Base-by-base conservation (phyloP, 2,888 invertebrate genomes). In the Galerucella calmariensis region DNA sequence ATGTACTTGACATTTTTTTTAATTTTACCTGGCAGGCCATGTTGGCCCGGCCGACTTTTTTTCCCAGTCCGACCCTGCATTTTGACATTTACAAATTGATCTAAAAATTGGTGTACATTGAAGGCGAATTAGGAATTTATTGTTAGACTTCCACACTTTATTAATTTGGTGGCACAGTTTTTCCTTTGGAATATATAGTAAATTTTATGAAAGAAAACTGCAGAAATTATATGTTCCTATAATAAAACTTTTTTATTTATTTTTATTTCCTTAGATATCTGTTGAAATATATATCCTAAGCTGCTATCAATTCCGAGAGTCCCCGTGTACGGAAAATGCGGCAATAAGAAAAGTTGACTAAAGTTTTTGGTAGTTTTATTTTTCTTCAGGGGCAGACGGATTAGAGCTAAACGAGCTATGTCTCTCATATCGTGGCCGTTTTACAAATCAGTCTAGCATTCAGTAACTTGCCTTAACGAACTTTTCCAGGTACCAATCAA, bases 361-460 rank as follows among this genome's bases (percentile, higher is more conserved):
- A 82, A 80, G 74, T 81, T 83, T 81, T 61, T 16, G 35, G 81
- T 79, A 78, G 78, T 80, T 83, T 82, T 81, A 80, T 82, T 82
- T 82, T 82, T 82, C 81, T 83, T 82, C 79, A 75, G 77, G 80
- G 79, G 77, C 79, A 80, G 80, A 78, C 78, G 79, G 79, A 67
- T 58, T 80, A 79, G 75, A 79, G 81, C 81, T 82, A 84, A 83
- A 83, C 82, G 82, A 82, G 83, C 78, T 81, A 79, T 83, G 81
- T 79, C 79, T 79, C 79, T 82, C 81, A 82, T 84, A 83, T 82
- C 84, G 84, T 84, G 84, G 84, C 80, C 82, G 80, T 84, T 84
- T 84, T 85, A 85, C 84, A 84, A 85, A 85, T 85, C 84, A 85
- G 83, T 79, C 83, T 77, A 84, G 84, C 85, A 84, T 85, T 84